phyloP scores from a whole-genome alignment of 2,113 vertebrate species.

The Ascaphus truei region DNA sequence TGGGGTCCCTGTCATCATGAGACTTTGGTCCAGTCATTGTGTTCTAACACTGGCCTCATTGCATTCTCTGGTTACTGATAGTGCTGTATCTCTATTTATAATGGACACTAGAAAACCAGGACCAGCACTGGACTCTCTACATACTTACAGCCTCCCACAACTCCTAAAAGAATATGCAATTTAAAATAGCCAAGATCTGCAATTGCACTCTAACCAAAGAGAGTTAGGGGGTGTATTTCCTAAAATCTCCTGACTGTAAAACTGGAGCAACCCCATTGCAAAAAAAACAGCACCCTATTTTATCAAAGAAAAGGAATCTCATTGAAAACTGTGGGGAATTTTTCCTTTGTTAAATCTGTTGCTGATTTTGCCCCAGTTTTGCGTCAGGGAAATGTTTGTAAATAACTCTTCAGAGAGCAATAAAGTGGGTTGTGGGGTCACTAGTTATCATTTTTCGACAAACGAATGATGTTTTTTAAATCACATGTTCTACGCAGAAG shows the following conservation, averaged over 20 bases:
- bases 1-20: too few species aligned
- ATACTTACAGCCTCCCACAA: too few species aligned
- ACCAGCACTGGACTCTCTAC: too few species aligned
- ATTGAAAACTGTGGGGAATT: not conserved
- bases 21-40: too few species aligned
- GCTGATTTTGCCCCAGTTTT: not conserved
- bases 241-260: not conserved
- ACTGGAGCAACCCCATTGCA: too few species aligned
- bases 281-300: slow-evolving; percentile 2
- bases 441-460: not conserved
- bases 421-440: not conserved
- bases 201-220: not conserved
- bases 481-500: not conserved
- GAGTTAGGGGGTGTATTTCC: not conserved
- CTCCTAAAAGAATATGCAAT: not conserved
- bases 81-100: too few species aligned
- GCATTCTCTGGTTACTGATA: too few species aligned
- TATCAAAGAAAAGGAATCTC: slow-evolving; percentile 8
- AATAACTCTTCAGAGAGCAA: slow-evolving; percentile 7
- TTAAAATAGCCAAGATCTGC: not conserved
- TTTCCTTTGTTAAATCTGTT: slow-evolving; percentile 22
- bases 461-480: not conserved
- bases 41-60: too few species aligned
- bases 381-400: not conserved
- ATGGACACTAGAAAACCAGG: too few species aligned